Percentiles rank a stretch among this genome's conserved stretches.
phyloP scores from a whole-genome alignment of 2,113 vertebrate genomes.

The Chaetodon trifascialis region DNA sequence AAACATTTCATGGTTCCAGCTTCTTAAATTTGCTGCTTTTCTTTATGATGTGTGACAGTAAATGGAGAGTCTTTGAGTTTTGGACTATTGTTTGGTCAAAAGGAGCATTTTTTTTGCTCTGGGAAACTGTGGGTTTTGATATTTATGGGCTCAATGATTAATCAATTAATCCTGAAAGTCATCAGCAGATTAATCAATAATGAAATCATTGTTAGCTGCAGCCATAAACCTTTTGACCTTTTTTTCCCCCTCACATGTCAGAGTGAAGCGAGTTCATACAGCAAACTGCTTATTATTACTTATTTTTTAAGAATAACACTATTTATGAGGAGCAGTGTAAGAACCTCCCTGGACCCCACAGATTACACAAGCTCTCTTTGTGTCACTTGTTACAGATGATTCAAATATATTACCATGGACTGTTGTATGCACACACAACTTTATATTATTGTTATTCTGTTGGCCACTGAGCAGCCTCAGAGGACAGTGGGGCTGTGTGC shows the following conservation, averaged over 20 bases:
- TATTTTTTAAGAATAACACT: neutral
- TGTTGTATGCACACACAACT: neutral
- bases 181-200: too few species aligned
- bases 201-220: too few species aligned
- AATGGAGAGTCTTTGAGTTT: too few species aligned
- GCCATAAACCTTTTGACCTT: neutral
- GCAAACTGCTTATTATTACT: neutral
- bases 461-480: neutral
- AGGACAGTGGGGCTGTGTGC: too few species aligned
- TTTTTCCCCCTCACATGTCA: neutral
- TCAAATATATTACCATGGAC: neutral
- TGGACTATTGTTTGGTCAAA: too few species aligned
- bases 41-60: too few species aligned
- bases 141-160: too few species aligned
- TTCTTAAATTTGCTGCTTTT: too few species aligned
- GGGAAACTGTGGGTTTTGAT: too few species aligned
- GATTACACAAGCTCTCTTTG: neutral
- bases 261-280: neutral
- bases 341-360: neutral
- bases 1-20: too few species aligned
- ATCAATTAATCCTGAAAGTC: too few species aligned
- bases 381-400: neutral
- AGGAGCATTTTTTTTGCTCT: too few species aligned
- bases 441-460: neutral
- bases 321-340: neutral